A percentile compares a stretch with the other conserved stretches of the same genome.
phyloP scores from a whole-genome alignment of 53 echinoderm and acorn worm genomes.

The Luidia sarsii region DNA sequence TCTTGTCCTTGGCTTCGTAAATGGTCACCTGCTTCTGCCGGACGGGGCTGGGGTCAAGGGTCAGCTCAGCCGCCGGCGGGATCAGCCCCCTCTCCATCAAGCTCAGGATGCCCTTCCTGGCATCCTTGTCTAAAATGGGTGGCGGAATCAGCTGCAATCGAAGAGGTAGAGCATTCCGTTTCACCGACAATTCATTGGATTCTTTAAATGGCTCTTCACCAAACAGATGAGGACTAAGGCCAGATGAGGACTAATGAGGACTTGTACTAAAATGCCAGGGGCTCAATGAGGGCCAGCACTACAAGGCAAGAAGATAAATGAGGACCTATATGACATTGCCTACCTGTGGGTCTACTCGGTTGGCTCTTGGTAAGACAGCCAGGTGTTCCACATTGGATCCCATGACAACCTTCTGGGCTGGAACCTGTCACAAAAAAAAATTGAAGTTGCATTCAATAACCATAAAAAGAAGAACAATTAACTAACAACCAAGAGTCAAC shows the following conservation, averaged over 20 bases:
- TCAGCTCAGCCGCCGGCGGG: slow-evolving; percentile 94
- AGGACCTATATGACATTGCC: not conserved
- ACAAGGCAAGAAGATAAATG: not conserved
- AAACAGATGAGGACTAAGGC: no score
- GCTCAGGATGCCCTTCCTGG: slow-evolving; percentile 89
- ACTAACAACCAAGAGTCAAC: no score
- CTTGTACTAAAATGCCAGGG: no score
- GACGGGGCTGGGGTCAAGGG: slow-evolving; percentile 95
- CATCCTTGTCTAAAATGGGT: slow-evolving; percentile 85
- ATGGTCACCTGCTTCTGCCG: slow-evolving; percentile 73
- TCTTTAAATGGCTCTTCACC: no score
- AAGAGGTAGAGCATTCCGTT: not conserved
- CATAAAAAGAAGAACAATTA: no score
- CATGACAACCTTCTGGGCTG: slow-evolving; percentile 78
- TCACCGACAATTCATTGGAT: no score
- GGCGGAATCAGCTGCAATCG: slow-evolving; percentile 75
- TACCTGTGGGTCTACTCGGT: slow-evolving; percentile 97
- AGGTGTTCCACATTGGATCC: slow-evolving; percentile 90
- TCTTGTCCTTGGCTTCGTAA: slow-evolving; percentile 78
- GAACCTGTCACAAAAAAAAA: slow-evolving; percentile 46
- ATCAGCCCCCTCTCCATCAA: slow-evolving; percentile 93
- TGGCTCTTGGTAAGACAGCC: slow-evolving; percentile 86
- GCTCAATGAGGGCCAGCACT: not conserved
- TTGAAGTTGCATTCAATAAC: no score
- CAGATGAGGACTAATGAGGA: no score